Base-by-base conservation (phyloP, 2,888 invertebrate species). In the Ectropis crepuscularia region DNA sequence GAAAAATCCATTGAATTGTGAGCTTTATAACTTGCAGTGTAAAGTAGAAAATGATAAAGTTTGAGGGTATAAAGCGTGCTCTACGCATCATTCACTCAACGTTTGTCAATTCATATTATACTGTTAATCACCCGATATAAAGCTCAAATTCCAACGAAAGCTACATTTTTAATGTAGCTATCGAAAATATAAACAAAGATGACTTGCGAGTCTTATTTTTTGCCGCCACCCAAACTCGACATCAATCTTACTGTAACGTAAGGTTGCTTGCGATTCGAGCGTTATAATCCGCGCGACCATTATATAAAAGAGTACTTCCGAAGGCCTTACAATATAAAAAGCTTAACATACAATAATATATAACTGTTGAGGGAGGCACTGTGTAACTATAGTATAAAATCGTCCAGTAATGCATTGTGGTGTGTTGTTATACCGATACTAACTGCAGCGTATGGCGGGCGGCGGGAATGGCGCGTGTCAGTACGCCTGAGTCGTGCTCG, bases 401-500 rank as follows among this genome's bases (percentile, higher is more conserved):
- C 71, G 79, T 80, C 79, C 79, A 76, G 75, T 71, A 74, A 59
- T 73, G 72, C 69, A 75, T 80, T 71, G 79, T 71, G 75, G 73
- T 76, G 65, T 74, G 72, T 71, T 70, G 71, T 74, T 72, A 72
- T 74, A 75, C 73, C 71, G 78, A 77, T 70, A 81, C 83, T 85
- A 86, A 74, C 84, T 86, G 85, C 88, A 83, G 82, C 87, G 86
- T 80, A 83, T 78, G 83, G 87, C 80, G 84, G 86, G 88, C 87
- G 86, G 82, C 37, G 74, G 82, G 51, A 39, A 41, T 7, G 54
- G 76, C 81, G 81, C 75, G 83, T 83, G 92, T 92, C 92, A 92
- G 92, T 92, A 92, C 82, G 92, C 92, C 78, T 90, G 92, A 73
- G 92, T 92, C 69, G 92, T 90, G 77, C 89, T 89, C 43, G 91